Conservation (phyloP, 2,888 invertebrate species). For the Metellina segmentata region DNA sequence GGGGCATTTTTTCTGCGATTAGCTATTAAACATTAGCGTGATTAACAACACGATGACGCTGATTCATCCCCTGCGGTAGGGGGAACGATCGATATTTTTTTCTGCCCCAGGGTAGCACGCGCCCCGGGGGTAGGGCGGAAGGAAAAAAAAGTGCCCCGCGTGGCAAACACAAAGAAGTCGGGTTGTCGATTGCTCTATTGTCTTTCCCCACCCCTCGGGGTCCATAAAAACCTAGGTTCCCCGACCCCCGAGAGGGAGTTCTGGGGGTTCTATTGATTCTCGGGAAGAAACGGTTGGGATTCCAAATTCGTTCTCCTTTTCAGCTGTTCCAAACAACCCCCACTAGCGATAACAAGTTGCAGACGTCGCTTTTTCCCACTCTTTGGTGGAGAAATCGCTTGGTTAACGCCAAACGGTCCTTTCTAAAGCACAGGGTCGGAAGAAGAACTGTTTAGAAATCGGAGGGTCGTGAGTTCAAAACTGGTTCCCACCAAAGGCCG, state of each 20-base stretch:
- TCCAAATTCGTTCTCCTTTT: constrained; percentile 48
- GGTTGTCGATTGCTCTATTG: constrained; percentile 64
- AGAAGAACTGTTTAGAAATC: too few relatives aligned
- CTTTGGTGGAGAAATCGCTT: too few relatives aligned
- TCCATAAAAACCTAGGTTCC: constrained; percentile 61
- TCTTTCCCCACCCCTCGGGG: constrained; percentile 69
- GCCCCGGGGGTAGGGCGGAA: constrained; percentile 55
- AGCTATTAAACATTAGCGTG: constrained; percentile 75
- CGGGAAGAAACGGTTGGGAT: constrained; percentile 35
- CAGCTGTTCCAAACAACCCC: constrained; percentile 33
- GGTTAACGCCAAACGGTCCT: too few relatives aligned
- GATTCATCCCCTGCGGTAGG: constrained; percentile 58
- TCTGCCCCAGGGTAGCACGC: constrained; percentile 15
- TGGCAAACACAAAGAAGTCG: constrained; percentile 22
- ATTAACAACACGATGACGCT: constrained; percentile 68
- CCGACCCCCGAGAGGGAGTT: constrained; percentile 67
- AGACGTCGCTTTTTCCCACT: too few relatives aligned
- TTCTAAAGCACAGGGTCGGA: too few relatives aligned
- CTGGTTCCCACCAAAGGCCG: too few relatives aligned
- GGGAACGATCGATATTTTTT: constrained; percentile 64
- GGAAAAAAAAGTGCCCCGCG: constrained; percentile 25
- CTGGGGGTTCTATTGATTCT: constrained; percentile 61
- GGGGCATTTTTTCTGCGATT: constrained; percentile 63
- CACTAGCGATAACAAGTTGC: too few relatives aligned
- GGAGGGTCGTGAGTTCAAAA: too few relatives aligned